These are phyloP conservation scores for Struthidea cinerea DNA, from an alignment of 2,113 vertebrate genomes.

Conservation along the genomic window DNA sequence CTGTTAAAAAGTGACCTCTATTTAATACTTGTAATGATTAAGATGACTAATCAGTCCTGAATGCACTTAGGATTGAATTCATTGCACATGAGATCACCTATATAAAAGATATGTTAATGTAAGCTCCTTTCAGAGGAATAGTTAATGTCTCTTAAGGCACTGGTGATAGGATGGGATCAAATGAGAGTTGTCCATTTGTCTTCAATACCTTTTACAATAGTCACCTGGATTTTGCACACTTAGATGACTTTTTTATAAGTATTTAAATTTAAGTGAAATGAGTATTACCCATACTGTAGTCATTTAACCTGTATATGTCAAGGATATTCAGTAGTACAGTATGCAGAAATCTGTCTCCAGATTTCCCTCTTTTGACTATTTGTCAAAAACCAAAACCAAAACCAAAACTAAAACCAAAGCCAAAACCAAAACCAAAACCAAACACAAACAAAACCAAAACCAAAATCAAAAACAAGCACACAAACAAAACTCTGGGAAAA, in stretches of 20 bases:
- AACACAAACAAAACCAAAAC: no score
- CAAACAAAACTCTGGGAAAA: background rate
- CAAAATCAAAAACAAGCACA: no score
- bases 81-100: background rate
- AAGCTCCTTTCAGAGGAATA: background rate
- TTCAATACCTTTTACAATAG: background rate
- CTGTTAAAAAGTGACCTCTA: background rate
- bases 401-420: background rate
- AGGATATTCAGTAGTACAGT: background rate
- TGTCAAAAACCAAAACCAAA: background rate
- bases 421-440: background rate
- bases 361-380: no score
- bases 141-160: background rate
- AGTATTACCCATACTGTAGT: background rate
- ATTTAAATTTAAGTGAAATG: background rate
- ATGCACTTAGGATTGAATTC: background rate
- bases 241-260: background rate
- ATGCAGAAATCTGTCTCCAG: background rate
- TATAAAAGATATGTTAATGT: background rate
- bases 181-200: background rate
- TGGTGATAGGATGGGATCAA: background rate
- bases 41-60: background rate
- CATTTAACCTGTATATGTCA: background rate
- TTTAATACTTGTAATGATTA: background rate
- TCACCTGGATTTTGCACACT: background rate